A percentile compares a stretch with the other conserved stretches of the same genome.
These are phyloP conservation scores for Arvicola amphibius DNA, from an alignment of 2,797 vertebrate species.

Conservation along the genomic window DNA sequence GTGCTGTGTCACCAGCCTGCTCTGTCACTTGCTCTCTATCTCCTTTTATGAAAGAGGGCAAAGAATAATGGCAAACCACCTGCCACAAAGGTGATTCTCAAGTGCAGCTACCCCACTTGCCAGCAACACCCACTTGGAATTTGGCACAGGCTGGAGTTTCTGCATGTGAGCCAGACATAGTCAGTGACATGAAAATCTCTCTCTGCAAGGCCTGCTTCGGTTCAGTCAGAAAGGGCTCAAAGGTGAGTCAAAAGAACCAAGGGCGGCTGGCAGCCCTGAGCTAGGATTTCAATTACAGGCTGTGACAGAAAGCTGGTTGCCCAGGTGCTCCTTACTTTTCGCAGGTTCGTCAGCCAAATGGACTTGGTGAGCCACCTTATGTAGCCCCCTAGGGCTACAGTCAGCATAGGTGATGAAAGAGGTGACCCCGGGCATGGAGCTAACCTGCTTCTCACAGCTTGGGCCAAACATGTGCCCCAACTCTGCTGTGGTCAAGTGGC, in stretches of 20 bases:
- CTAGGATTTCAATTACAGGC: conserved; percentile 78
- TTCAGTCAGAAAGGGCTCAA: conserved; percentile 62
- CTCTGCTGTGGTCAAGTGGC: not conserved
- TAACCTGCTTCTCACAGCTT: not conserved
- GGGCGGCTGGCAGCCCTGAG: conserved; percentile 69
- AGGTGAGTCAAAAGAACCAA: conserved; percentile 34
- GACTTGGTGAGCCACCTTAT: conserved; percentile 58
- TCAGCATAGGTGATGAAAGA: conserved; percentile 4
- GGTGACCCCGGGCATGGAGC: not conserved
- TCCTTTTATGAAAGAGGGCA: not conserved
- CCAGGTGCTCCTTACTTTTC: conserved; percentile 58
- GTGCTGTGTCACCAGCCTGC: not conserved
- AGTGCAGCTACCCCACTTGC: conserved; percentile 59
- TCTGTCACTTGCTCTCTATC: not conserved
- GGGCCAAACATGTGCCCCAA: not conserved
- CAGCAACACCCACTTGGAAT: conserved; percentile 30
- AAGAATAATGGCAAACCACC: not conserved
- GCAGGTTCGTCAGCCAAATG: conserved; percentile 35
- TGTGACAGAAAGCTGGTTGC: conserved; percentile 73
- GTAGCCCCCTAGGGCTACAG: conserved; percentile 43
- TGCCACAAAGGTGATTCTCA: conserved; percentile 55
- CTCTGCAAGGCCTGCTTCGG: conserved; percentile 72
- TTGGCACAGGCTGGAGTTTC: conserved; percentile 53
- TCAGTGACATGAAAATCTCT: conserved; percentile 76
- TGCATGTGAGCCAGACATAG: conserved; percentile 59